Evolutionary conservation across 2,888 invertebrate genomes (phyloP), one percentile per base, ranked within the genome.

Genomic region (Crematogaster levior): DNA sequence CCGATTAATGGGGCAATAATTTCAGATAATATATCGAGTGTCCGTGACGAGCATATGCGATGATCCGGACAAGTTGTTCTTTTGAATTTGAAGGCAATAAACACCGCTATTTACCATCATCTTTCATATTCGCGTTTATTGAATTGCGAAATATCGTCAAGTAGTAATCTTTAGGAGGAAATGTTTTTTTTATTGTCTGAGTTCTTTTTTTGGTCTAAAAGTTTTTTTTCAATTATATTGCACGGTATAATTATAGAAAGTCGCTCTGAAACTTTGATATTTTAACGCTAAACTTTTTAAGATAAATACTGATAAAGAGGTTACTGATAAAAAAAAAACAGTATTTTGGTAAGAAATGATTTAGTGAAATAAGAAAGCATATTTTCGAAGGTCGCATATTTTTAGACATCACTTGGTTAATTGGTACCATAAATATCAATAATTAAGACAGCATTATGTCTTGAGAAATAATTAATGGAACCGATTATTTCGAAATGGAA

Each of bases 1-100:
- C 56, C 63, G 51, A 65, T 79, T 48, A 37, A 66, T 82, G 60
- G 43, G 21, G 24, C 56, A 46, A 72, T 70, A 79, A 79, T 68
- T 79, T 68, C 24, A 79, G 30, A 27, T 30, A 9, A 56, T 51
- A 34, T 43, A 56, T 7, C 56, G 56, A 43, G 43, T 21, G n/a
- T 66, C 10, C 43, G 27, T 53, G 34, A 63, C 34, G 34, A n/a
- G n/a, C 60, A 43, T 18, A 56, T 24, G 40, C n/a, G 27, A 61
- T 15, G 24, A 34, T 48, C 12, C 24, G 24, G 34, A 27, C 12
- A 18, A 24, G 18, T 74, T 60, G n/a, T 15, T 58, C 48, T 30
- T 43, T 61, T n/a, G 27, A 18, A 21, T 56, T 63, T 63, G 65
- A 48, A 37, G 18, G 18, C 34, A 24, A 37, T 15, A 0, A 21